Base-by-base conservation (phyloP, 2,888 invertebrate genomes). In the Drosophila robusta region DNA sequence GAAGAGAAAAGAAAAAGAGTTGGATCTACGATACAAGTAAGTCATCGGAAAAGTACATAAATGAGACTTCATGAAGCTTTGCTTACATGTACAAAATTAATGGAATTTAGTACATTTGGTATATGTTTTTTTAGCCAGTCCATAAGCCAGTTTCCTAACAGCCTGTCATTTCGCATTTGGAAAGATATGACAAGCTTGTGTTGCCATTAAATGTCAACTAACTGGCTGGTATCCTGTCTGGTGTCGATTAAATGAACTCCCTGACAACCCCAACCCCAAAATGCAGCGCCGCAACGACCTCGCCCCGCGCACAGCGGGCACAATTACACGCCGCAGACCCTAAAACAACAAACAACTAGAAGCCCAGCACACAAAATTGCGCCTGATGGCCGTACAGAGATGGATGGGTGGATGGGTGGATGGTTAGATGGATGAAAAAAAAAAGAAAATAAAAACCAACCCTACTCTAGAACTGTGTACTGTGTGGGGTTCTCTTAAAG, bases 121-220 rank as follows among this genome's bases (percentile, higher is more conserved):
- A 32, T 32, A 24, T 29, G 26, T 29, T 46, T 24, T 26, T 3
- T 24, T 46, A 12, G 6, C 9, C 9, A 38, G 14, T 18, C 29
- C 14, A 39, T 4, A 14, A 45, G 47, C 24, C 36, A 71, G 55
- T 26, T 51, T 26, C 38, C 54, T 72, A 66, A 55, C 50, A 22
- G 70, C 55, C 55, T 84, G 87, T 85, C 83, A 67, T 75, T 67
- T 68, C 55, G 51, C 70, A 86, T 89, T 88, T 87, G 73, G 80
- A 75, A 74, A 72, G 82, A 89, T 88, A 82, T 80, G 84, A 76
- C 78, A 87, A 90, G 88, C 79, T 89, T 65, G 87, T 90, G 83
- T 80, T 86, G 89, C 89, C 90, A 90, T 91, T 91, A 90, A 91
- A 91, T 89, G 88, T 80, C 84, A 87, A 81, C 70, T 79, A 79